Evolutionary conservation across 2,113 vertebrate genomes (phyloP).

Genomic region (Limanda limanda): DNA sequence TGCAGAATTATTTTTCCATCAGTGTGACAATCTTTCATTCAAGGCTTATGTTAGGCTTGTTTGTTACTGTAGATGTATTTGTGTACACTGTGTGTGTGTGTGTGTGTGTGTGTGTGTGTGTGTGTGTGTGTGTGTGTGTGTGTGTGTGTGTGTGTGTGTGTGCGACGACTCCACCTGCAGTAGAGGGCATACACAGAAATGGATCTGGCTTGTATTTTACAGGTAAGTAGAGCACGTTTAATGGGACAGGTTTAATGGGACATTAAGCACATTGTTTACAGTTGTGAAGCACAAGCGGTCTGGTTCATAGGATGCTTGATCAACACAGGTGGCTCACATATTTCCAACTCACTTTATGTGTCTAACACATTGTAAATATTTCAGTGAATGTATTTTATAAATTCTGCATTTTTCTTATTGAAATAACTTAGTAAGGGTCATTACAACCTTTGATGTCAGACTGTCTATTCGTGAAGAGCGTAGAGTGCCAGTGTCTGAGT

Average conservation of each 20-base stretch:
- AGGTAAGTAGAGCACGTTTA: neutral
- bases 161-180: neutral
- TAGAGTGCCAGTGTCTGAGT: neutral
- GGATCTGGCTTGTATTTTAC: neutral
- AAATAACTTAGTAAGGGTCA: neutral
- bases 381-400: neutral
- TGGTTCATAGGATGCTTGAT: neutral
- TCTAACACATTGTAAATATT: neutral
- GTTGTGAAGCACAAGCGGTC: neutral
- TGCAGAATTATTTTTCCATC: conserved; percentile 35
- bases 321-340: neutral
- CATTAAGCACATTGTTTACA: neutral
- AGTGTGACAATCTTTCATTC: conserved; percentile 23
- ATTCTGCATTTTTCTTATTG: neutral
- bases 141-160: neutral
- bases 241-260: neutral
- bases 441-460: neutral
- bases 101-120: neutral
- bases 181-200: neutral
- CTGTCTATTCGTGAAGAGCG: neutral
- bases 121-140: neutral
- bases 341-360: neutral
- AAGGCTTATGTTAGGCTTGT: neutral
- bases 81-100: neutral
- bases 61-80: neutral